Percentiles rank a stretch among this genome's conserved stretches.
These are phyloP conservation scores for Mamestra configurata DNA, from an alignment of 1,140 invertebrate genomes.

Conservation along the genomic window DNA sequence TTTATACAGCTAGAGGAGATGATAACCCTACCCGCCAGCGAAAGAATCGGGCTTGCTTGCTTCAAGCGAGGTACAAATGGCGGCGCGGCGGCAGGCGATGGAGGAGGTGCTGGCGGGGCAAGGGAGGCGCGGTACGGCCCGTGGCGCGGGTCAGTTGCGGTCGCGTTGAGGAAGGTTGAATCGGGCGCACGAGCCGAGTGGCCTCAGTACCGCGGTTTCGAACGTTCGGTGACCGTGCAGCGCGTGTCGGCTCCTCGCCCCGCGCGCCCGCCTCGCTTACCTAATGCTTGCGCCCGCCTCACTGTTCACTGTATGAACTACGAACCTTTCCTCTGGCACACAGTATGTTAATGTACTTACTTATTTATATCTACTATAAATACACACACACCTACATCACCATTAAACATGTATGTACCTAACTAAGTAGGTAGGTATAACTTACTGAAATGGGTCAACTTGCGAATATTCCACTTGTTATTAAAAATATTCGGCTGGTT, in stretches of 20 bases:
- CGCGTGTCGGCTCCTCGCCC: constrained; percentile 80
- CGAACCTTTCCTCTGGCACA: constrained; percentile 35
- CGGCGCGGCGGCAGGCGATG: constrained; percentile 45
- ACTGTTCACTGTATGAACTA: constrained; percentile 47
- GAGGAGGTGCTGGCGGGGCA: constrained; percentile 49
- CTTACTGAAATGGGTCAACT: too few relatives aligned
- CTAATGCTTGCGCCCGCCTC: constrained; percentile 34
- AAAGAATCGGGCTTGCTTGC: constrained; percentile 22
- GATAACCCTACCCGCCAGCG: too few relatives aligned
- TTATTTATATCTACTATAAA: constrained; percentile 5
- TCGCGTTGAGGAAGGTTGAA: constrained; percentile 86
- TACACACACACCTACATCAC: background rate
- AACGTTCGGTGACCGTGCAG: constrained; percentile 83
- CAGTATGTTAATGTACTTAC: background rate
- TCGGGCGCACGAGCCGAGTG: constrained; percentile 82
- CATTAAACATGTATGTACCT: too few relatives aligned
- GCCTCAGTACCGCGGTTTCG: constrained; percentile 78
- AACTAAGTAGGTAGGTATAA: too few relatives aligned
- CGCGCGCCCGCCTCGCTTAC: constrained; percentile 58
- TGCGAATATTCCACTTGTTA: too few relatives aligned
- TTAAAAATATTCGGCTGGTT: too few relatives aligned
- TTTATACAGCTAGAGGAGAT: too few relatives aligned
- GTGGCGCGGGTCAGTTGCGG: constrained; percentile 83
- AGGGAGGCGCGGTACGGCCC: constrained; percentile 44
- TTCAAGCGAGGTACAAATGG: background rate